These are phyloP conservation scores for Vireo altiloquus DNA, from an alignment of 2,113 vertebrate genomes.

Conservation along the genomic window DNA sequence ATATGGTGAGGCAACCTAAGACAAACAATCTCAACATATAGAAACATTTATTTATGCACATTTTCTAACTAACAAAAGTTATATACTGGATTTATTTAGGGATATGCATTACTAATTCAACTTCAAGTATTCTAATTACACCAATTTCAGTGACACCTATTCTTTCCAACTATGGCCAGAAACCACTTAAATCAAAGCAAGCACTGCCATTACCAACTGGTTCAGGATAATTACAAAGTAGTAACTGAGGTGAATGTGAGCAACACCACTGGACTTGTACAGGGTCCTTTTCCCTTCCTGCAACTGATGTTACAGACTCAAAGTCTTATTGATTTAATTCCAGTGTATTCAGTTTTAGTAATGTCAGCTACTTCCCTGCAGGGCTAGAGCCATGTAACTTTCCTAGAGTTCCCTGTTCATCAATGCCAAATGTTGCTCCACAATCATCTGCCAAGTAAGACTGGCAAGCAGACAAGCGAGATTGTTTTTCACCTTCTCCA, in stretches of 20 bases:
- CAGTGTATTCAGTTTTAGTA: slow-evolving; percentile 23
- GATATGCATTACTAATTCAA: background rate
- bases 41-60: background rate
- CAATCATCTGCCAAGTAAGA: slow-evolving; percentile 22
- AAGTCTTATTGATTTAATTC: slow-evolving; percentile 20
- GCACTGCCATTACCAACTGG: background rate
- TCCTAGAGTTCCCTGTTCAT: slow-evolving; percentile 44
- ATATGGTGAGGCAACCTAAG: background rate
- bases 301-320: background rate
- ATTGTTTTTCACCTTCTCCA: slow-evolving; percentile 46
- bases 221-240: background rate
- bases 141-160: background rate
- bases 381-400: slow-evolving; percentile 36
- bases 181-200: background rate
- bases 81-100: background rate
- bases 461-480: slow-evolving; percentile 44
- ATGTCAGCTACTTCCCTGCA: slow-evolving; percentile 32
- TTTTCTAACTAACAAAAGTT: background rate
- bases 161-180: background rate
- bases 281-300: background rate
- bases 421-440: slow-evolving; percentile 34
- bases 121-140: background rate
- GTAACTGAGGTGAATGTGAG: background rate
- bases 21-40: background rate
- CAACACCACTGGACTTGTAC: background rate